Percentiles rank a stretch among this genome's conserved stretches.
phyloP scores from a whole-genome alignment of 2,888 invertebrate species.

The Caenorhabditis plicata region DNA sequence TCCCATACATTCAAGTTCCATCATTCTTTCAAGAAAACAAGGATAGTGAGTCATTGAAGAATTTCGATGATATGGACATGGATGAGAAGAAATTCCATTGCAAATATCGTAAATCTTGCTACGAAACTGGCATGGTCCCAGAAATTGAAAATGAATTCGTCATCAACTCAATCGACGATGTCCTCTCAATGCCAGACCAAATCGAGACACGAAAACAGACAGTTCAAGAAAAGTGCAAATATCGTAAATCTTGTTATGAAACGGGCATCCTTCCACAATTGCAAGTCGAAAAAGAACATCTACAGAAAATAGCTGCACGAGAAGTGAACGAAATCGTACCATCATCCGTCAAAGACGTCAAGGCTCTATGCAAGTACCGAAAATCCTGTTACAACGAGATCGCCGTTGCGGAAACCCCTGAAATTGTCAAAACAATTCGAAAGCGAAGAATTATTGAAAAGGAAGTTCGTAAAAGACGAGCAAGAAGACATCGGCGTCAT shows the following conservation, averaged over 20 bases:
- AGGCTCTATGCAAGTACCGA: conserved; percentile 53
- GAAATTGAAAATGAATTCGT: conserved; percentile 42
- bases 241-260: conserved; percentile 56
- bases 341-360: conserved; percentile 35
- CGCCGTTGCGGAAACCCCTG: conserved; percentile 33
- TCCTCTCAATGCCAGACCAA: conserved; percentile 29
- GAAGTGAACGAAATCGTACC: conserved; percentile 34
- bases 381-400: conserved; percentile 51
- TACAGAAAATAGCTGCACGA: conserved; percentile 21
- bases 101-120: conserved; percentile 62
- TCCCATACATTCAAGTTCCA: conserved; percentile 7
- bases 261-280: conserved; percentile 52
- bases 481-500: conserved; percentile 15
- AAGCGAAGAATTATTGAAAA: conserved; percentile 35
- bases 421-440: conserved; percentile 38
- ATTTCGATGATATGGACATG: conserved; percentile 44
- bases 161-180: conserved; percentile 22
- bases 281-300: conserved; percentile 13
- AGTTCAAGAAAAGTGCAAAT: conserved; percentile 54
- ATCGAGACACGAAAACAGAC: conserved; percentile 38
- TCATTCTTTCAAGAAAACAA: conserved; percentile 12
- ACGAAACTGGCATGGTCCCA: conserved; percentile 50
- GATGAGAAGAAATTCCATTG: conserved; percentile 50
- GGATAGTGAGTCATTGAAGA: conserved; percentile 21
- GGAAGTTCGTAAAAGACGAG: conserved; percentile 30